Base-by-base conservation (phyloP, 2,113 vertebrate species). In the Lates calcarifer region DNA sequence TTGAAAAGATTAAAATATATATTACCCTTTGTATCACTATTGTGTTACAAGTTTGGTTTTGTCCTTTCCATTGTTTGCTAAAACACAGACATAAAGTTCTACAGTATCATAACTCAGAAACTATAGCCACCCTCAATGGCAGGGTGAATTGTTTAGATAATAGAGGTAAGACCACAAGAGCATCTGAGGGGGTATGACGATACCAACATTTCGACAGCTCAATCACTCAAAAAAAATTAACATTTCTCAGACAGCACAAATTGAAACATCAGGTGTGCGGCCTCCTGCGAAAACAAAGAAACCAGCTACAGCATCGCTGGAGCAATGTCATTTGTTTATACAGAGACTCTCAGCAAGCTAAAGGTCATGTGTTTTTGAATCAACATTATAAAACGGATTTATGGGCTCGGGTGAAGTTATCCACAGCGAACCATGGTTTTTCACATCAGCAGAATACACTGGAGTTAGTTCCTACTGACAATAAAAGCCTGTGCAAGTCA, bases 361-460 rank as follows among this genome's bases (percentile, higher is more conserved):
- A 93, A 93, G 89, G 92, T 92, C 89, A 83, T 37, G 61, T 70
- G 83, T 77, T 89, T 74, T 79, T 86, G 61, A 84, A 80, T 77
- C 76, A 76, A 79, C 85, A 78, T 88, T 71, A 63, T 57, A 56
- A 66, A 83, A 72, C 74, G 51, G 70, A 88, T 86, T 87, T 79
- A 88, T 72, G 24, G 64, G 51, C 77, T 31, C 1, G 11, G 62
- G 60, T 69, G 53, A 39, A 29, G 45, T 72, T 71, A 77, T 76
- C 47, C 53, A 37, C 55, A 60, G 28, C 22, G 13, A 47, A 18
- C 33, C 14, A 6, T 4, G 6, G 31, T 6, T 72, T 84, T 74
- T 77, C 56, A 49, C 65, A 55, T 86, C 43, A 55, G 55, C 65
- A 41, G 61, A 79, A 76, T 35, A 43, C 58, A 63, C 58, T 43